Conservation (phyloP, 2,113 vertebrate species). For the Colius striatus region DNA sequence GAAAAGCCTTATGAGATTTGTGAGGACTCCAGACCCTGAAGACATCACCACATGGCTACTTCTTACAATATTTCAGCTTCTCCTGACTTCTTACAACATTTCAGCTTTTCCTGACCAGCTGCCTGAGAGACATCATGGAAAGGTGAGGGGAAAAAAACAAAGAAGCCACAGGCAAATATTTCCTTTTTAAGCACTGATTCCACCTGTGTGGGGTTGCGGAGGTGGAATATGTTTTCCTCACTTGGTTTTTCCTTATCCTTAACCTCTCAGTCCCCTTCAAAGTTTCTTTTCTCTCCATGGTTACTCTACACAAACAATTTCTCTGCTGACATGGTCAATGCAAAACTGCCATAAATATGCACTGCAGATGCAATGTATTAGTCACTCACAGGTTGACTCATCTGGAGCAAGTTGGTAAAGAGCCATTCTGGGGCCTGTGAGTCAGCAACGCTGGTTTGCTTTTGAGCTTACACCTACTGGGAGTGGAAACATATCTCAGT, state of each 20-base stretch:
- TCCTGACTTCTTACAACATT: background rate
- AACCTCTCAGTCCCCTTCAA: background rate
- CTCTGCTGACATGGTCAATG: slow-evolving; percentile 24
- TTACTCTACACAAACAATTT: slow-evolving; percentile 60
- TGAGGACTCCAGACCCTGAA: background rate
- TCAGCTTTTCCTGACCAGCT: background rate
- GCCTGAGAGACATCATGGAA: background rate
- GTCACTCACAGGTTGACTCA: slow-evolving; percentile 53
- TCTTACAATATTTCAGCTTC: background rate
- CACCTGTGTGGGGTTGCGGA: background rate
- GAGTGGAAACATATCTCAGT: background rate
- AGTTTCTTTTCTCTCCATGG: slow-evolving; percentile 53
- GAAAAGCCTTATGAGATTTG: background rate
- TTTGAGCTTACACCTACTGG: slow-evolving; percentile 24
- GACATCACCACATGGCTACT: background rate
- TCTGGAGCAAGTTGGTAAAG: background rate
- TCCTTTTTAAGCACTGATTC: background rate
- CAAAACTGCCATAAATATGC: slow-evolving; percentile 23
- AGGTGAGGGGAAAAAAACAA: rapidly evolving
- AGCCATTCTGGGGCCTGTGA: slow-evolving; percentile 27
- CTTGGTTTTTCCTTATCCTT: slow-evolving; percentile 14
- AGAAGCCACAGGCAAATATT: background rate
- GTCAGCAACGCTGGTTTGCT: slow-evolving; percentile 25
- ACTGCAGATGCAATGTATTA: slow-evolving; percentile 48
- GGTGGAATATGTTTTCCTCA: background rate